Evolutionary conservation across 2,113 vertebrate genomes (phyloP).

Genomic region (Sus scrofa): T2T-Sscrofa CM000822.6:22763001-22763500

Average conservation of each 20-base stretch:
- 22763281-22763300: neutral
- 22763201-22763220: neutral
- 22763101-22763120: neutral
- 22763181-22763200: neutral
- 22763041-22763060: neutral
- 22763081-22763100: neutral
- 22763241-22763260: neutral
- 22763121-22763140: neutral
- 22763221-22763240: neutral
- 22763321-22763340: neutral
- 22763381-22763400: no score
- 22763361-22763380: neutral
- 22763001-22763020: neutral
- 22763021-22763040: constrained; percentile 33
- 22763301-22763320: constrained; percentile 16
- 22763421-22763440: no score
- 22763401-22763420: no score
- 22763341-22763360: constrained; percentile 11
- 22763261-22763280: constrained; percentile 18
- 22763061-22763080: neutral
- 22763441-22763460: no score
- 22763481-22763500: no score
- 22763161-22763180: neutral
- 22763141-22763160: neutral
- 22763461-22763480: no score